Evolutionary conservation across 2,113 vertebrate genomes (phyloP), one percentile per base, ranked within the genome.

Genomic region (Erythrolamprus reginae): DNA sequence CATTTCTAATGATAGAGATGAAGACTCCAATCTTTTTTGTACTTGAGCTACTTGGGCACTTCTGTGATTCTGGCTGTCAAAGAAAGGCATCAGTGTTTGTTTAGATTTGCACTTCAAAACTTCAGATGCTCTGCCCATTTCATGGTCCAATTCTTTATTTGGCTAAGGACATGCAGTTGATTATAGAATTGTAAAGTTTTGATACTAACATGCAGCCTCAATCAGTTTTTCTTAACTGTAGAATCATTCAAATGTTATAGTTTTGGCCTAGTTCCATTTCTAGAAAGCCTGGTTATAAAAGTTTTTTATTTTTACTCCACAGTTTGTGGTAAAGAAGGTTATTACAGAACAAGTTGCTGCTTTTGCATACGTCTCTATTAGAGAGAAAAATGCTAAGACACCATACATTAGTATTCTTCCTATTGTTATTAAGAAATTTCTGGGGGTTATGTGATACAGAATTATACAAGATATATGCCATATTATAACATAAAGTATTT

Each of bases 361-460:
- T 93, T 89, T 87, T 88, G 48, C 89, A 83, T 89, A 70, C 88
- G 1, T 7, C 0, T 1, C 88, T 84, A 15, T 91, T 87, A 92
- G 55, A 77, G 23, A 53, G 45, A 45, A 86, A 55, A 61, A 15
- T 38, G 89, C 50, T 33, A 50, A 55, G 82, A 53, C 4, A 9
- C 28, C 88, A 0, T 65, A 56, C 55, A 52, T 91, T 48, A 51
- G 65, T 15, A 51, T 42, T 13, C 10, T 24, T 51, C 17, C 23
- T 9, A 85, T 48, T 91, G 51, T 61, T 65, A 45, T 0, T 47
- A 33, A 61, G 53, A 92, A 89, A 61, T 6, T 90, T 92, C 84
- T 33, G 26, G 93, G 12, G 55, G n/a, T 65, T 38, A 38, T 55
- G 33, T 77, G 33, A 47, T 50, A 58, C 26, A 24, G 12, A 86